Base-by-base conservation (phyloP, 1,140 invertebrate genomes). In the Heliconius congener region DNA sequence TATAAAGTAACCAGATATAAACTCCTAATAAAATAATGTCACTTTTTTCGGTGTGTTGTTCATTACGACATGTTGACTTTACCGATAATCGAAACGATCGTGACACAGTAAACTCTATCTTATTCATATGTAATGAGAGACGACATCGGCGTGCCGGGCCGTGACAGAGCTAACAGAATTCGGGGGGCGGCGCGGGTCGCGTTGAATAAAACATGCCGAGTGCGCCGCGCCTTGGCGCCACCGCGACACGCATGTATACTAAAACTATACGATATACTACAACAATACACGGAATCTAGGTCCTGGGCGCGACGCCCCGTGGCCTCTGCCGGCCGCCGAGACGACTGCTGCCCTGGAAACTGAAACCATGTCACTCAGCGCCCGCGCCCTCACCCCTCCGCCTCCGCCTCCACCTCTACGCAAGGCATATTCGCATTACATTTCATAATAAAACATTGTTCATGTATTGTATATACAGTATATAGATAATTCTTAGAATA, bases 141-240 rank as follows among this genome's bases (percentile, higher is more conserved):
- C 86, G 89, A 82, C 81, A 78, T 86, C 83, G 83, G 71, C 77
- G 83, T 60, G 82, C 81, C 78, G 84, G 82, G 83, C 13, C 82
- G 82, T 82, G 80, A 84, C 85, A 86, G 88, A 84, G 84, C 86
- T 87, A 87, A 91, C 89, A 86, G 82, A 91, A 91, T 90, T 91
- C 82, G 87, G 89, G 84, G 87, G 88, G 87, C 87, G 88, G 87
- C 85, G 86, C 87, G 88, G 90, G 90, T 90, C 87, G 89, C 82
- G 85, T 85, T 91, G 90, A 90, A 93, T 93, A 91, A 92, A 88
- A 92, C 90, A 93, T 92, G 85, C 79, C 78, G 84, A 82, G 76
- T 74, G 76, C 81, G 84, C 79, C 84, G 84, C 83, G 81, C 78
- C 84, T 82, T 83, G 86, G 87, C 89, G 80, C 75, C 76, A 71